Evolutionary conservation across 1,140 invertebrate genomes (phyloP).

Genomic region (Halyomorpha halys): DNA sequence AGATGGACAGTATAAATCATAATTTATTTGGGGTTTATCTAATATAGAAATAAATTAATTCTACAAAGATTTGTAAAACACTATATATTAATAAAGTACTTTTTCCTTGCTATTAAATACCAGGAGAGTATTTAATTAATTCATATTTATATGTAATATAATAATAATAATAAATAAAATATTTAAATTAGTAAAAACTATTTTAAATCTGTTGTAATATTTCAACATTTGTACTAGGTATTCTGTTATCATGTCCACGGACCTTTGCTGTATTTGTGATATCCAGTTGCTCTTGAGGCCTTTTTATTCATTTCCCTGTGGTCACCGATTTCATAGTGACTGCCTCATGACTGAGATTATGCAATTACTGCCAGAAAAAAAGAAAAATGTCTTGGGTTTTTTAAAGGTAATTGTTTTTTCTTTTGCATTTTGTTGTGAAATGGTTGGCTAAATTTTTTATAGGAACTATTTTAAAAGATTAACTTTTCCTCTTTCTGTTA

Average conservation of each 20-base stretch:
- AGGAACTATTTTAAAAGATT: neutral
- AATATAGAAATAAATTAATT: too few relatives aligned
- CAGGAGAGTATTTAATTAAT: too few relatives aligned
- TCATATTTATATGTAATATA: too few relatives aligned
- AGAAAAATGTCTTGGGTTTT: conserved; percentile 40
- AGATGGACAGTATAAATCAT: too few relatives aligned
- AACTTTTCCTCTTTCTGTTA: neutral
- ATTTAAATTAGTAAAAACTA: too few relatives aligned
- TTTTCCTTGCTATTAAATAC: too few relatives aligned
- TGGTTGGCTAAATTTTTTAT: neutral
- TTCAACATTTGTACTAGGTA: too few relatives aligned
- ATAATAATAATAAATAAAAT: too few relatives aligned
- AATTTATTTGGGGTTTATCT: too few relatives aligned
- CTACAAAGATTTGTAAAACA: too few relatives aligned
- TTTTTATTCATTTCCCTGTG: conserved; percentile 92
- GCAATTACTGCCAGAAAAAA: conserved; percentile 47
- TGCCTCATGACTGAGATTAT: conserved; percentile 76
- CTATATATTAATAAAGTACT: too few relatives aligned
- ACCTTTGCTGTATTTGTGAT: conserved; percentile 72
- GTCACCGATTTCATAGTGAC: conserved; percentile 87
- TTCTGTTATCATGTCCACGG: conserved; percentile 59
- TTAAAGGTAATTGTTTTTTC: conserved; percentile 37
- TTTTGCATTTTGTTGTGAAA: neutral
- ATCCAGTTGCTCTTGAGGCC: conserved; percentile 67
- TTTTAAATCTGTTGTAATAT: too few relatives aligned